These are phyloP conservation scores for Acrossocheilus fasciatus DNA, from an alignment of 2,797 vertebrate genomes.

Conservation along the genomic window DNA sequence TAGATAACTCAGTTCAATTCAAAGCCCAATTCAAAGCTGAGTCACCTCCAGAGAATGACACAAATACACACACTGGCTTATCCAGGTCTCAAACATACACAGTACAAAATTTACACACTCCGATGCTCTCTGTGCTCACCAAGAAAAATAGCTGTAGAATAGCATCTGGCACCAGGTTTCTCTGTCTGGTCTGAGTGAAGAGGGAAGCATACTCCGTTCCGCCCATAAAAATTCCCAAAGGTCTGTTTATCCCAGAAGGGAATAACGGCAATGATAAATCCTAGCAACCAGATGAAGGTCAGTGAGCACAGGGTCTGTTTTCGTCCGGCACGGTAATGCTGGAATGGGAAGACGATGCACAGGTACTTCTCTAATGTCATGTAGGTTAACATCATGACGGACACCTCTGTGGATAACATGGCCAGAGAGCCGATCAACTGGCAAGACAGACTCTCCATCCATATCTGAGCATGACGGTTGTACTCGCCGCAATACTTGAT, in stretches of 20 bases:
- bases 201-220: conserved; percentile 76
- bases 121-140: conserved; percentile 62
- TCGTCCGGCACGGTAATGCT: conserved; percentile 66
- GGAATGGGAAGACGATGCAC: conserved; percentile 75
- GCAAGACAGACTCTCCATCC: conserved; percentile 76
- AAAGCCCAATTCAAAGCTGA: background rate
- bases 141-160: conserved; percentile 73
- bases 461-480: conserved; percentile 73
- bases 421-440: conserved; percentile 76
- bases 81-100: background rate
- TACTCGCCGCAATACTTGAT: conserved; percentile 74
- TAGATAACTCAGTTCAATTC: background rate
- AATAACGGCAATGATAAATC: conserved; percentile 71
- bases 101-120: background rate
- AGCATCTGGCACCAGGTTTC: conserved; percentile 68
- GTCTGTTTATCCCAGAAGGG: conserved; percentile 71
- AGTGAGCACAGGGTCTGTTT: conserved; percentile 70
- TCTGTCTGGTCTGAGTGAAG: conserved; percentile 70
- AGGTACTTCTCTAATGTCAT: conserved; percentile 77
- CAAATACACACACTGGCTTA: background rate
- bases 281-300: conserved; percentile 72
- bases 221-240: conserved; percentile 76
- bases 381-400: conserved; percentile 75
- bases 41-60: background rate
- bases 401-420: conserved; percentile 75